These are phyloP conservation scores for Plutomurus gul DNA, from an alignment of 1,140 invertebrate genomes.

Conservation along the genomic window DNA sequence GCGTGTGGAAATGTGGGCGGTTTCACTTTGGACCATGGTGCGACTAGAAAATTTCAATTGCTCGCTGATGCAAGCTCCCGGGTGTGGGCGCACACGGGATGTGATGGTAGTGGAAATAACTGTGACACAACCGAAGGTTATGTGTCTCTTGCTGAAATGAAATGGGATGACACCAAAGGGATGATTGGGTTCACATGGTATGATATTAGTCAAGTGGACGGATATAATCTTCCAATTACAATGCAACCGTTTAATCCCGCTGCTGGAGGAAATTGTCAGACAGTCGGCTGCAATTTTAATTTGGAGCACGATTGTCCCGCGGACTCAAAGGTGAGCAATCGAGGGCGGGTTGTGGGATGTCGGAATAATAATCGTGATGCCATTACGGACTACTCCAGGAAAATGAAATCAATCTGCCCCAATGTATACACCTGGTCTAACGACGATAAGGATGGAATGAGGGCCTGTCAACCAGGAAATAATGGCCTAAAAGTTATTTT, in stretches of 20 bases:
- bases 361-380: slow-evolving; percentile 11
- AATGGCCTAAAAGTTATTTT: background rate
- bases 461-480: slow-evolving; percentile 41
- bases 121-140: slow-evolving; percentile 36
- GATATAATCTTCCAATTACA: slow-evolving; percentile 33
- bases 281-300: slow-evolving; percentile 37
- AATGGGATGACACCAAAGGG: background rate
- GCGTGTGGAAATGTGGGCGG: background rate
- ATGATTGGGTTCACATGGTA: slow-evolving; percentile 35
- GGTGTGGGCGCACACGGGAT: slow-evolving; percentile 20
- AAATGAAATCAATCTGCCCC: slow-evolving; percentile 33
- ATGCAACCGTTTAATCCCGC: slow-evolving; percentile 28
- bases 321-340: background rate
- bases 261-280: slow-evolving; percentile 27
- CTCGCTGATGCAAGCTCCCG: background rate
- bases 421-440: slow-evolving; percentile 42
- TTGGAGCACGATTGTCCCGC: background rate
- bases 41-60: background rate
- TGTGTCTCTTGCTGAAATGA: slow-evolving; percentile 31
- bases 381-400: slow-evolving; percentile 22
- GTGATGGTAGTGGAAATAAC: slow-evolving; percentile 30
- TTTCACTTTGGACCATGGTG: background rate
- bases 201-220: slow-evolving; percentile 40
- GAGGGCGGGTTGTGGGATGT: slow-evolving; percentile 8
- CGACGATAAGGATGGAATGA: slow-evolving; percentile 37